Evolutionary conservation across 2,888 invertebrate species (phyloP).

Genomic region (Sarcophaga variegata): DNA sequence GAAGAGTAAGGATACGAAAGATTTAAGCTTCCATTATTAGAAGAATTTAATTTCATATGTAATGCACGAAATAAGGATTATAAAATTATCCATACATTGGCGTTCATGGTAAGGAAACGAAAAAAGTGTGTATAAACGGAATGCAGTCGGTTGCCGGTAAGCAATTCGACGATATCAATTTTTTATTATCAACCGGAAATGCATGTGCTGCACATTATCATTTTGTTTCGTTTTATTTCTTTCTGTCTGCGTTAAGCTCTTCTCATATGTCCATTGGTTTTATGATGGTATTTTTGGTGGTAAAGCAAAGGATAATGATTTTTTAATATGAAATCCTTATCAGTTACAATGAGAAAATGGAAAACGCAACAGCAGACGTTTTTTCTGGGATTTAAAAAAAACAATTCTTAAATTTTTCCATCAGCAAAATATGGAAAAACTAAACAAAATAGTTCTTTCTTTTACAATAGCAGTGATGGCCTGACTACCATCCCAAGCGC

Average conservation of each 20-base stretch:
- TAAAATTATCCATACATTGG: background rate
- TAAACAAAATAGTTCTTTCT: no score
- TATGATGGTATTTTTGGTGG: no score
- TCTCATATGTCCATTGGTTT: no score
- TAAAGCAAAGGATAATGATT: constrained; percentile 36
- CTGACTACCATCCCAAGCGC: no score
- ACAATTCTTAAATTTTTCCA: no score
- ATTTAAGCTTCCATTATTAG: constrained; percentile 52
- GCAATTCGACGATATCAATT: constrained; percentile 21
- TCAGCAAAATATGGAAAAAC: no score
- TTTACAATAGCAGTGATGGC: no score
- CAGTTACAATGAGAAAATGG: constrained; percentile 43
- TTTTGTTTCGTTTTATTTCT: no score
- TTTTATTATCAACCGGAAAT: constrained; percentile 45
- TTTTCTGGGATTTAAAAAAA: no score
- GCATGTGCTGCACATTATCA: constrained; percentile 22
- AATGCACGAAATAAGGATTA: constrained; percentile 29
- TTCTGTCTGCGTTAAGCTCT: no score
- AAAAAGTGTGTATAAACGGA: background rate
- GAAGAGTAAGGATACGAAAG: background rate
- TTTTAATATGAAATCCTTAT: constrained; percentile 61
- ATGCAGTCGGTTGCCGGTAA: background rate
- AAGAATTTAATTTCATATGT: background rate
- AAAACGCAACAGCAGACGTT: background rate
- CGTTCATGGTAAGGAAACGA: background rate